Evolutionary conservation across 2,797 vertebrate species (phyloP).

Genomic region (Pteronotus mesoamericanus): DNA sequence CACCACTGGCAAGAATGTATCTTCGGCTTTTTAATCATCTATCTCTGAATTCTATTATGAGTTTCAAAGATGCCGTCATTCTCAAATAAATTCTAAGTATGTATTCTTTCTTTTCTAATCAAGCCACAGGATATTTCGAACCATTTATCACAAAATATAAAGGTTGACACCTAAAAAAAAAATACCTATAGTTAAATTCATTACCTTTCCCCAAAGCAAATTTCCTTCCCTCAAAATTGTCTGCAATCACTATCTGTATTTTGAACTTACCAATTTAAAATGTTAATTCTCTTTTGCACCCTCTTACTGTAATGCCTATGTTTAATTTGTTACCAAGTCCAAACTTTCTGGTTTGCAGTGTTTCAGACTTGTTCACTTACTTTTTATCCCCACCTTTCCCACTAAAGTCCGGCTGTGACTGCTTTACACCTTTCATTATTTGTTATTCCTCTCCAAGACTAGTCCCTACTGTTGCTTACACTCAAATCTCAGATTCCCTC

Average conservation of each 20-base stretch:
- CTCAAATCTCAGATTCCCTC: not conserved
- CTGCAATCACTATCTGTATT: not conserved
- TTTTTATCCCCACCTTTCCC: not conserved
- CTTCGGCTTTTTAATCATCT: not conserved
- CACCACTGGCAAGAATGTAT: not conserved
- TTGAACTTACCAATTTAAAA: slow-evolving; percentile 19
- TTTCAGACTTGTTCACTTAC: not conserved
- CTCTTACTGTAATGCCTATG: not conserved
- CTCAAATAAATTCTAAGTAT: slow-evolving; percentile 31
- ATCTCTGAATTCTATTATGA: slow-evolving; percentile 8
- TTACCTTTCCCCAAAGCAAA: not conserved
- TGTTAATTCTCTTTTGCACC: not conserved
- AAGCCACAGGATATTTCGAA: slow-evolving; percentile 34
- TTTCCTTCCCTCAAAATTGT: not conserved
- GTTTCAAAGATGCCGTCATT: slow-evolving; percentile 26
- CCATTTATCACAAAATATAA: slow-evolving; percentile 17
- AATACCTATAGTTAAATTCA: slow-evolving; percentile 32
- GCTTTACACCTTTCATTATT: not conserved
- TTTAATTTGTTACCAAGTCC: not conserved
- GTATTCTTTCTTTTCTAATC: slow-evolving; percentile 17
- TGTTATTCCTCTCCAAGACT: not conserved
- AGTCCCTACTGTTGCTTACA: not conserved
- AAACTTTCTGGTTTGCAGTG: not conserved
- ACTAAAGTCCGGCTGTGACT: not conserved
- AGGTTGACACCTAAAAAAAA: slow-evolving; percentile 9